Percentiles rank a stretch among this genome's conserved stretches.
Evolutionary conservation across 1,140 invertebrate genomes (phyloP).

Genomic region (Samia ricini): DNA sequence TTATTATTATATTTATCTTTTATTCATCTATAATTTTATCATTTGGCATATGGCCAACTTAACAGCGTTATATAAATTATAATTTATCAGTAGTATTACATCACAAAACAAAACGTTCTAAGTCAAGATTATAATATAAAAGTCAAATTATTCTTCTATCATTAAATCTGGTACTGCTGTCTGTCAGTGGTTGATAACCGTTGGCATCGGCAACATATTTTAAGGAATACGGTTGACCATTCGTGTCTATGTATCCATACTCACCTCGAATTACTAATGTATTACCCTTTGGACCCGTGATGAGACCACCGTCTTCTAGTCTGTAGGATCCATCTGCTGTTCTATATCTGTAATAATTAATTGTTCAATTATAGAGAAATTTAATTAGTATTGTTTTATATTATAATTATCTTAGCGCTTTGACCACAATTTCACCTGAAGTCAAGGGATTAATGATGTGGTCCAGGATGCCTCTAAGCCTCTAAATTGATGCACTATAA

Average conservation of each 20-base stretch:
- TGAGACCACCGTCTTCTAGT: conserved; percentile 57
- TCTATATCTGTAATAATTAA: conserved; percentile 41
- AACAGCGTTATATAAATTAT: not conserved
- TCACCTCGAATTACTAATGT: conserved; percentile 50
- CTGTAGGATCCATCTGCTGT: conserved; percentile 57
- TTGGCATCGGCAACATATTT: conserved; percentile 55
- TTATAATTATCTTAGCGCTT: too few species aligned
- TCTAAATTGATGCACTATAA: too few species aligned
- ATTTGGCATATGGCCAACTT: too few species aligned
- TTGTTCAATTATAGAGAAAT: not conserved
- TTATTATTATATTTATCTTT: too few species aligned
- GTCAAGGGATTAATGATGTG: too few species aligned
- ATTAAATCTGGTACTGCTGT: conserved; percentile 49
- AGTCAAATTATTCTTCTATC: conserved; percentile 58
- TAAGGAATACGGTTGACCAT: conserved; percentile 37
- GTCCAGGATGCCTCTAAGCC: too few species aligned
- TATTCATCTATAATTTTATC: too few species aligned
- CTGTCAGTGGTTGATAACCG: conserved; percentile 44
- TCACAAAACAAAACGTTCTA: not conserved
- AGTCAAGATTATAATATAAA: not conserved
- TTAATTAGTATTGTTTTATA: too few species aligned
- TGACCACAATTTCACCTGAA: too few species aligned
- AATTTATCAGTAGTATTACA: not conserved
- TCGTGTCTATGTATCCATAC: conserved; percentile 55
- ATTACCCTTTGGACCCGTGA: conserved; percentile 23